Percentiles rank a stretch among this genome's conserved stretches.
These are phyloP conservation scores for Drosophila testacea DNA, from an alignment of 2,888 invertebrate species.

Conservation along the genomic window DNA sequence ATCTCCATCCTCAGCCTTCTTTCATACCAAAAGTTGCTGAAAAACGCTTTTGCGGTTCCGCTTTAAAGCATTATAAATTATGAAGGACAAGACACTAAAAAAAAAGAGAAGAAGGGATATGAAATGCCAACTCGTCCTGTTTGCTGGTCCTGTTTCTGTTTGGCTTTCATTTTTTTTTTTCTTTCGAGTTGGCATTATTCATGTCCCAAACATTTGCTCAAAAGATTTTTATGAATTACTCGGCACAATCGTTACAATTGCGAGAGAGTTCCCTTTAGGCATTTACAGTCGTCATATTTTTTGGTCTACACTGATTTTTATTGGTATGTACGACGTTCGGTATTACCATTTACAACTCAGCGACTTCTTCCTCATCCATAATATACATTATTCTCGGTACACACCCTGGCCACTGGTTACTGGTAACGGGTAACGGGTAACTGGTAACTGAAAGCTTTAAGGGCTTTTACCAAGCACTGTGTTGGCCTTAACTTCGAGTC, in stretches of 20 bases:
- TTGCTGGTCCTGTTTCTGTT: neutral
- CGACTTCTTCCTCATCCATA: conserved; percentile 10
- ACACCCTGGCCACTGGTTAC: neutral
- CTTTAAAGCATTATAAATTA: conserved; percentile 59
- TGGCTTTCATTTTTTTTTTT: neutral
- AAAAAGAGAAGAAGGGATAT: conserved; percentile 8
- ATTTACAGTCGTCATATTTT: conserved; percentile 19
- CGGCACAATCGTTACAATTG: conserved; percentile 41
- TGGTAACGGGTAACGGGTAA: neutral
- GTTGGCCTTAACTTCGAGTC: neutral
- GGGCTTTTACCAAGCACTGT: conserved; percentile 7
- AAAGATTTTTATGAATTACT: conserved; percentile 79
- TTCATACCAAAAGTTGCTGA: neutral
- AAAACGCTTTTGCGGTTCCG: conserved; percentile 45
- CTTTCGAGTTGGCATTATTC: conserved; percentile 39
- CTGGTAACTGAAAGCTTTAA: conserved; percentile 20
- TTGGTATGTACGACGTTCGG: conserved; percentile 48
- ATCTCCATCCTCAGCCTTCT: neutral
- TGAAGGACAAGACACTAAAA: conserved; percentile 20
- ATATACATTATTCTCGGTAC: conserved; percentile 1
- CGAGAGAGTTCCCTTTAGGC: conserved; percentile 9
- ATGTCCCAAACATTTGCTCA: conserved; percentile 74
- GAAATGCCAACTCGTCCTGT: neutral
- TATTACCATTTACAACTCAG: conserved; percentile 70
- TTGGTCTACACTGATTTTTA: conserved; percentile 69